phyloP scores from a whole-genome alignment of 2,797 vertebrate species.

The Hirundo rustica region DNA sequence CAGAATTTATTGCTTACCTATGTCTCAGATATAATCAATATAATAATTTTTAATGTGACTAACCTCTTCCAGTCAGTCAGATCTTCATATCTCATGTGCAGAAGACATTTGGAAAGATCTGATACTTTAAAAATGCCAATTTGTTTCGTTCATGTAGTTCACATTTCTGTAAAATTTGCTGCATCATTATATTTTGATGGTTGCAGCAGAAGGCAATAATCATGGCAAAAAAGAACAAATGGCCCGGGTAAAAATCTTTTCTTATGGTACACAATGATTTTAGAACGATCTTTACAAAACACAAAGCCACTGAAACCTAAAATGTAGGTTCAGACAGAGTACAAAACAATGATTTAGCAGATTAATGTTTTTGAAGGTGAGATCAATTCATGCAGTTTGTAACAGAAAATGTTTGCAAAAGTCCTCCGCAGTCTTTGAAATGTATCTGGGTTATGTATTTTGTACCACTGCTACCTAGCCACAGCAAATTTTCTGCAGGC shows the following conservation, averaged over 20 bases:
- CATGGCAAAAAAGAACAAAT: conserved; percentile 9
- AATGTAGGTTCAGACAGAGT: not conserved
- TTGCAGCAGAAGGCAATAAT: conserved; percentile 28
- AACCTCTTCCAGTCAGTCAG: not conserved
- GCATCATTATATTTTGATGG: not conserved
- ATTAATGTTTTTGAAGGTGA: conserved; percentile 4
- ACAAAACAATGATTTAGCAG: conserved; percentile 4
- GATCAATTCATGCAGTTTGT: not conserved
- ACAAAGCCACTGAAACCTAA: conserved; percentile 2
- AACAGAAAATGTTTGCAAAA: not conserved
- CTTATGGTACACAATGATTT: not conserved
- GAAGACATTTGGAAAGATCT: not conserved
- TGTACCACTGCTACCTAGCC: not conserved
- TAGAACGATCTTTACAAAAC: not conserved
- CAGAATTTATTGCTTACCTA: not conserved
- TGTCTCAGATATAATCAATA: not conserved
- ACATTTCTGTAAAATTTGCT: not conserved
- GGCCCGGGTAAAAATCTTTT: not conserved
- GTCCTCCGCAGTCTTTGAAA: not conserved
- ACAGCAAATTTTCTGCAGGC: not conserved
- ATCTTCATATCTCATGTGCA: not conserved
- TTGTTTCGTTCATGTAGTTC: not conserved
- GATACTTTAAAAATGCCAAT: not conserved
- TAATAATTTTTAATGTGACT: not conserved
- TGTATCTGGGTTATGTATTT: not conserved